Evolutionary conservation across 2,797 vertebrate genomes (phyloP).

Genomic region (Ptychadena robeensis): DNA sequence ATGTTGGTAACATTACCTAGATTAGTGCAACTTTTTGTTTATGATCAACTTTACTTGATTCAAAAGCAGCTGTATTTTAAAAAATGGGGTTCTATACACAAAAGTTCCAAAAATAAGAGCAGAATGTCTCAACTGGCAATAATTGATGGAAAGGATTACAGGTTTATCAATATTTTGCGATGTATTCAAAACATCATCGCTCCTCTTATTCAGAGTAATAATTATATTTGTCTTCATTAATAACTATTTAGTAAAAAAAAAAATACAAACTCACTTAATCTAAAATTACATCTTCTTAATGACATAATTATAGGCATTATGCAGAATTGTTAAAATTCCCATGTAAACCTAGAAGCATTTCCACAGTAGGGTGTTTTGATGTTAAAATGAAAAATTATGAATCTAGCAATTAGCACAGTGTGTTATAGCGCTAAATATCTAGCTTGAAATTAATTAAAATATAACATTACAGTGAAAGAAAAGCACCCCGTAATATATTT

Average conservation of each 20-base stretch:
- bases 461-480: conserved; percentile 39
- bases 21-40: too few relatives aligned
- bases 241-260: conserved; percentile 17
- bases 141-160: background rate
- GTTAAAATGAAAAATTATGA: conserved; percentile 66
- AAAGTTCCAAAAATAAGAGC: background rate
- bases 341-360: conserved; percentile 55
- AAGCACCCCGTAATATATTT: conserved; percentile 13
- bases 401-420: conserved; percentile 71
- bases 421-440: conserved; percentile 71
- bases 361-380: conserved; percentile 65
- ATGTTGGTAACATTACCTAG: too few relatives aligned
- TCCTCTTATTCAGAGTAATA: conserved; percentile 1
- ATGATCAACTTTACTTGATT: too few relatives aligned
- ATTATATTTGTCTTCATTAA: conserved; percentile 1
- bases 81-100: background rate
- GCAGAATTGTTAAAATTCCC: conserved; percentile 69
- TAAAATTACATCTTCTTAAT: conserved; percentile 60
- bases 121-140: background rate
- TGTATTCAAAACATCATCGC: background rate
- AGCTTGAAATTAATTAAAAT: conserved; percentile 71
- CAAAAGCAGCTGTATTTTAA: background rate
- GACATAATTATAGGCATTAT: conserved; percentile 70
- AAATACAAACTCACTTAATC: conserved; percentile 40
- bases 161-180: conserved; percentile 24